These are phyloP conservation scores for Tetragnatha versicolor DNA, from an alignment of 1,140 invertebrate species.

Conservation along the genomic window DNA sequence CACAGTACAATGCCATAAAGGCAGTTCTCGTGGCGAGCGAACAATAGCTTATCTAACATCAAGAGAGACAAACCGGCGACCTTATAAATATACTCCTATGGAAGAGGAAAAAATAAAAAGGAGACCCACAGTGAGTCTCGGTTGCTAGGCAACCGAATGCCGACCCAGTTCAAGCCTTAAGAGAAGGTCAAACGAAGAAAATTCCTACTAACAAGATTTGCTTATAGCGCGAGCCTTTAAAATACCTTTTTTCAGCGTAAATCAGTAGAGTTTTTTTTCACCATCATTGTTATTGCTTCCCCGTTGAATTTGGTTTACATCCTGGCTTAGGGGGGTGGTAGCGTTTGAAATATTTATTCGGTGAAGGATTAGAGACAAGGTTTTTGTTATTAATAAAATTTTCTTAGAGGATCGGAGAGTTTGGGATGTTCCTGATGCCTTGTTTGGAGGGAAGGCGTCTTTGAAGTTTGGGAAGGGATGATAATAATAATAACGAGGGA, in stretches of 20 bases:
- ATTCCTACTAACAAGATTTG: constrained; percentile 52
- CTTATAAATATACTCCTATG: constrained; percentile 40
- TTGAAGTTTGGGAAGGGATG: too few species aligned
- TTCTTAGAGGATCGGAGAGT: too few species aligned
- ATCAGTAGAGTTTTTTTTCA: background rate
- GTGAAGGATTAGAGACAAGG: background rate
- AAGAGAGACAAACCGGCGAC: constrained; percentile 26
- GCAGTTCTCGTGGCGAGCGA: background rate
- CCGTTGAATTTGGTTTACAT: background rate
- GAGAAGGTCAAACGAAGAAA: constrained; percentile 48
- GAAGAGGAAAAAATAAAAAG: constrained; percentile 11
- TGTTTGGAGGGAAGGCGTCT: too few species aligned
- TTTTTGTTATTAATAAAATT: constrained; percentile 7
- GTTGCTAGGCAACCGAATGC: constrained; percentile 45
- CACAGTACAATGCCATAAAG: background rate
- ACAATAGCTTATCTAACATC: constrained; percentile 47
- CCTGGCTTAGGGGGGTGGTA: background rate
- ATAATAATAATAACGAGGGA: too few species aligned
- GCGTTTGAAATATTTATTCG: background rate
- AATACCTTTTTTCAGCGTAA: constrained; percentile 21
- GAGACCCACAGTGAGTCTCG: background rate
- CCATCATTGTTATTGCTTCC: background rate
- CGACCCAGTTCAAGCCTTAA: constrained; percentile 30
- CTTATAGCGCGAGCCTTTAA: constrained; percentile 17
- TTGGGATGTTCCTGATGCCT: too few species aligned